Evolutionary conservation across 2,888 invertebrate genomes (phyloP).

Genomic region (Coremacera marginata): DNA sequence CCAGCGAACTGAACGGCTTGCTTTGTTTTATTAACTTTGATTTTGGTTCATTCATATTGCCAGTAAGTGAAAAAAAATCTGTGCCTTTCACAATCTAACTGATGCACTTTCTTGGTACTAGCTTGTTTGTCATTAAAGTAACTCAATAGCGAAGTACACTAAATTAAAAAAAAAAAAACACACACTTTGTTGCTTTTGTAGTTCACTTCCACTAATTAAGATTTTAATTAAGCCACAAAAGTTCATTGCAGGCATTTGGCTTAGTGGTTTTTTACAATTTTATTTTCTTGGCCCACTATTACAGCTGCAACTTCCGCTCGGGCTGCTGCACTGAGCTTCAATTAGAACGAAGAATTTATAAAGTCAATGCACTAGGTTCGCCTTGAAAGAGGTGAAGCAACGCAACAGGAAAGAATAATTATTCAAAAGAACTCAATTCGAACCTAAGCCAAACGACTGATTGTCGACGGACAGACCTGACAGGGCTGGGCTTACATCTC

Average conservation of each 20-base stretch:
- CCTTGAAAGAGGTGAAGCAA: slow-evolving; percentile 10
- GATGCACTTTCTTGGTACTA: not conserved
- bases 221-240: not conserved
- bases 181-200: not conserved
- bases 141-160: too few relatives aligned
- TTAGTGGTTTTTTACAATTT: not conserved
- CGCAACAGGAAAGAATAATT: not conserved
- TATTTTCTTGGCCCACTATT: not conserved
- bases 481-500: slow-evolving; percentile 4
- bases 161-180: not conserved
- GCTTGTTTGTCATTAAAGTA: not conserved
- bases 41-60: slow-evolving; percentile 45
- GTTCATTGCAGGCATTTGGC: not conserved
- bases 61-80: not conserved
- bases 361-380: slow-evolving; percentile 26
- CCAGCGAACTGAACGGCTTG: slow-evolving; percentile 54
- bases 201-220: not conserved
- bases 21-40: slow-evolving; percentile 41
- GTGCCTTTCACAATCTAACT: too few relatives aligned
- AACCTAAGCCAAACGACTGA: not conserved
- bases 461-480: slow-evolving; percentile 2
- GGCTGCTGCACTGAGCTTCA: not conserved
- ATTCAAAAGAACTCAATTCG: not conserved
- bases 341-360: slow-evolving; percentile 5
- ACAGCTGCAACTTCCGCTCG: slow-evolving; percentile 18